These are phyloP conservation scores for Yponomeuta cagnagella DNA, from an alignment of 2,888 invertebrate species.

Conservation along the genomic window DNA sequence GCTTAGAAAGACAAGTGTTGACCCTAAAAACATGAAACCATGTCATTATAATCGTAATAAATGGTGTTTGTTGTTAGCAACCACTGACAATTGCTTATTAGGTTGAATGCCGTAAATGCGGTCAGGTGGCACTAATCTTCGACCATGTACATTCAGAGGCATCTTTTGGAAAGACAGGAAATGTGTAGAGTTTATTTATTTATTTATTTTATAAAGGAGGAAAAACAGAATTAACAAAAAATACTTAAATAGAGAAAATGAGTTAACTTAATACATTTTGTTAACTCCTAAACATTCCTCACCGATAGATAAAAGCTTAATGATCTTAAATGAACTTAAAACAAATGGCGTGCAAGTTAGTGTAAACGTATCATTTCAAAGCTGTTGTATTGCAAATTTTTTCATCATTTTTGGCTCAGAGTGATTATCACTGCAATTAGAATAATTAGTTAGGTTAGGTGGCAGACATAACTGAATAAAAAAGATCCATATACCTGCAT, in stretches of 20 bases:
- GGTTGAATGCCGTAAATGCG: background rate
- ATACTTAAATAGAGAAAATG: no score
- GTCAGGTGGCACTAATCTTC: background rate
- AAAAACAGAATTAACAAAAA: no score
- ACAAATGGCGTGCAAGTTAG: no score
- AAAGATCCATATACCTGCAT: background rate
- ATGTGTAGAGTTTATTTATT: no score
- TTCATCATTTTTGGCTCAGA: background rate
- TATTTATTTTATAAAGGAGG: no score
- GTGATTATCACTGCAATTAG: background rate
- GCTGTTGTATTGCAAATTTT: background rate
- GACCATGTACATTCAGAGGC: background rate
- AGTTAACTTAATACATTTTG: no score
- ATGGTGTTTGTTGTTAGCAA: no score
- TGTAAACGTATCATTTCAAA: background rate
- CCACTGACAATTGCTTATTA: background rate
- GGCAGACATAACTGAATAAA: background rate
- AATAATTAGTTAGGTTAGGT: background rate
- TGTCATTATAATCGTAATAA: background rate
- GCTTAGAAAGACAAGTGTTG: no score
- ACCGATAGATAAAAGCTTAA: no score
- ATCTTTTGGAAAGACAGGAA: conserved; percentile 5
- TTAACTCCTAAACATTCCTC: no score
- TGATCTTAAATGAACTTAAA: no score
- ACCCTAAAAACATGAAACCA: no score